Conservation (phyloP, 2,888 invertebrate species). For the Tenthredo amoena region DNA sequence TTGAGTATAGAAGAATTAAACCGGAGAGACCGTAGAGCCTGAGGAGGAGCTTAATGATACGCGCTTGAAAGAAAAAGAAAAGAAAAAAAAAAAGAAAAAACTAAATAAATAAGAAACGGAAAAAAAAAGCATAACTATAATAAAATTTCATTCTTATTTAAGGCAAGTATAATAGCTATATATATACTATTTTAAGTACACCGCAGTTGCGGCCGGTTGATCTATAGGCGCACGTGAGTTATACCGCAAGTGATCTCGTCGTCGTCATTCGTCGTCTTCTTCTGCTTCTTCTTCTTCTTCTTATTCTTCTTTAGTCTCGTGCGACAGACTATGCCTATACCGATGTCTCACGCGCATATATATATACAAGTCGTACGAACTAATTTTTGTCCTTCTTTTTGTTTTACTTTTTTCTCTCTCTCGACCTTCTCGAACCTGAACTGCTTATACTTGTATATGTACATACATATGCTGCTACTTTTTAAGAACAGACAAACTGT, state of each 20-base stretch:
- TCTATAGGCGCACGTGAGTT: constrained; percentile 1
- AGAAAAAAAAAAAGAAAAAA: not conserved
- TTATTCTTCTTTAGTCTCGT: not conserved
- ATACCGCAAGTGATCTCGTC: not conserved
- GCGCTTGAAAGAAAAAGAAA: not conserved
- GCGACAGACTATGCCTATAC: not conserved
- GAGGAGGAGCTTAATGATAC: not conserved
- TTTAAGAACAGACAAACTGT: too few species aligned
- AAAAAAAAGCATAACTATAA: not conserved
- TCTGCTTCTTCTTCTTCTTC: not conserved
- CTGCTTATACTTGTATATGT: too few species aligned
- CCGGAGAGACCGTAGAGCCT: not conserved
- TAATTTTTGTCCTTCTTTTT: not conserved
- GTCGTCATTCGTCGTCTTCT: not conserved
- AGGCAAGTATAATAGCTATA: not conserved
- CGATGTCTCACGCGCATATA: not conserved
- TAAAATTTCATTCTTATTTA: not conserved
- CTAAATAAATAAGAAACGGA: too few species aligned
- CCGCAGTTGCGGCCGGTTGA: not conserved
- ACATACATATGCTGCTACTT: too few species aligned
- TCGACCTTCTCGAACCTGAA: too few species aligned
- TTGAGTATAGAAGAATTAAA: not conserved
- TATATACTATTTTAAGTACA: not conserved
- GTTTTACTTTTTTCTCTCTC: not conserved
- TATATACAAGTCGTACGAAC: not conserved